Evolutionary conservation across 1,140 invertebrate genomes (phyloP).

Genomic region (Diorhabda sublineata): DNA sequence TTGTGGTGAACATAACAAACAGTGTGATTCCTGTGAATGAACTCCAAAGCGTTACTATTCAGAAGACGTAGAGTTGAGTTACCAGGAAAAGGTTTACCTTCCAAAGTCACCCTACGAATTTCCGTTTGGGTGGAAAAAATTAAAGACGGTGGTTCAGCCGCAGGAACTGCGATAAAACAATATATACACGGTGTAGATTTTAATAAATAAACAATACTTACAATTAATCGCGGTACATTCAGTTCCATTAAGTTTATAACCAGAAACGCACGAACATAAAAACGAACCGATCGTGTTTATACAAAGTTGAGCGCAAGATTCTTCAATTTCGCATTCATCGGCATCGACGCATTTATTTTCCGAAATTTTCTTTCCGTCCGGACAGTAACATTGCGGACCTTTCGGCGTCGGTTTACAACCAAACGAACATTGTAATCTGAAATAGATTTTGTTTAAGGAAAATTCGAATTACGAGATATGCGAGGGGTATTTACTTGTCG

Average conservation of each 20-base stretch:
- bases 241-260: conserved; percentile 59
- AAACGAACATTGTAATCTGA: conserved; percentile 59
- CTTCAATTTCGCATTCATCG: conserved; percentile 69
- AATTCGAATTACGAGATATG: not conserved
- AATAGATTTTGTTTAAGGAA: not conserved
- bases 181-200: not conserved
- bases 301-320: conserved; percentile 76
- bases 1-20: conserved; percentile 67
- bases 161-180: conserved; percentile 49
- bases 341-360: conserved; percentile 64
- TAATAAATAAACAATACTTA: conserved; percentile 42
- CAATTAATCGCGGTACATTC: conserved; percentile 66
- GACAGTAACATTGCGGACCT: conserved; percentile 69
- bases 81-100: conserved; percentile 50
- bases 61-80: conserved; percentile 46
- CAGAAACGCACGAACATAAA: conserved; percentile 70
- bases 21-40: conserved; percentile 57
- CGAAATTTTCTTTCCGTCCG: conserved; percentile 63
- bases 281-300: conserved; percentile 67
- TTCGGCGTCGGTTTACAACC: conserved; percentile 58
- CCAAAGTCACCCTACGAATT: conserved; percentile 52
- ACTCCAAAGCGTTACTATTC: conserved; percentile 52
- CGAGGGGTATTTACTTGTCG: conserved; percentile 27
- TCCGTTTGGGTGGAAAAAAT: conserved; percentile 54
- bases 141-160: conserved; percentile 50